Evolutionary conservation across 2,888 invertebrate species (phyloP).

Genomic region (Eutolmus rufibarbis): DNA sequence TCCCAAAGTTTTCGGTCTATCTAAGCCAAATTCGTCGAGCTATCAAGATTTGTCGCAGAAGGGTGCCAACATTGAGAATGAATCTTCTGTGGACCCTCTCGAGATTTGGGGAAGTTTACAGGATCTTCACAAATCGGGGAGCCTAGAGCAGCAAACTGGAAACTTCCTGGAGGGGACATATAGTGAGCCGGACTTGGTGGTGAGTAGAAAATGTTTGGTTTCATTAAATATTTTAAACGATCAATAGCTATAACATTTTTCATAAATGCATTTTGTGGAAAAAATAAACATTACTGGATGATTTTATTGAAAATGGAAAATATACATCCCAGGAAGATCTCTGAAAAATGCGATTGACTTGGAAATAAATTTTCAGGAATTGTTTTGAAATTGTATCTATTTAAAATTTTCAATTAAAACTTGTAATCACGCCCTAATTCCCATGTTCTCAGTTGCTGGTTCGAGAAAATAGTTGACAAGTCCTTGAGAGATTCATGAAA

Average conservation of each 20-base stretch:
- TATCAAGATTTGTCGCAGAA: slow-evolving; percentile 57
- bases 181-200: slow-evolving; percentile 73
- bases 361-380: too few relatives aligned
- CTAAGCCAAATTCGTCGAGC: slow-evolving; percentile 57
- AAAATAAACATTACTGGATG: too few relatives aligned
- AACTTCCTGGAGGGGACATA: slow-evolving; percentile 64
- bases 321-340: too few relatives aligned
- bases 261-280: too few relatives aligned
- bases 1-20: slow-evolving; percentile 71
- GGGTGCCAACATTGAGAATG: slow-evolving; percentile 53
- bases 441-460: too few relatives aligned
- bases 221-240: not conserved
- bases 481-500: too few relatives aligned
- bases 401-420: too few relatives aligned
- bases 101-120: slow-evolving; percentile 72
- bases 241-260: not conserved
- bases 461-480: too few relatives aligned
- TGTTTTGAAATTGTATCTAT: too few relatives aligned
- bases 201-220: slow-evolving; percentile 52
- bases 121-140: slow-evolving; percentile 63
- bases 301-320: too few relatives aligned
- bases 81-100: slow-evolving; percentile 53
- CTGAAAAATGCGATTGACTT: too few relatives aligned
- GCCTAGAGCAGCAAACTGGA: slow-evolving; percentile 21
- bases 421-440: too few relatives aligned